Evolutionary conservation across 2,797 vertebrate genomes (phyloP), one percentile per base, ranked within the genome.

Genomic region (Atherinosoma microstoma): DNA sequence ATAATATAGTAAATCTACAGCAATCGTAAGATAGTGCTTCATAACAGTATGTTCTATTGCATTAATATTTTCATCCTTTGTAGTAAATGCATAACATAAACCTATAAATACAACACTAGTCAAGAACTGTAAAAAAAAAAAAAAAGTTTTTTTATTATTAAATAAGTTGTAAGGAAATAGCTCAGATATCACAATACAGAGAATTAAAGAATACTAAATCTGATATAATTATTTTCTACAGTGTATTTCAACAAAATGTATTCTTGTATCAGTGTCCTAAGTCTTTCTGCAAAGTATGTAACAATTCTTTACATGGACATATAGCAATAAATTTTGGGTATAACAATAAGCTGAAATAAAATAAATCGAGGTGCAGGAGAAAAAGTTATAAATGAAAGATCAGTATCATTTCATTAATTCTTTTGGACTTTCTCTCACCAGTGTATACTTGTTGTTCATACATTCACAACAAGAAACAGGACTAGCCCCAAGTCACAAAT

Each of bases 131-230:
- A 34, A 10, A 53, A 53, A 4, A 53, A 71, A 40, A 51, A 45
- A 16, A 34, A 38, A 51, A n/a, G n/a, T n/a, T n/a, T n/a, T n/a
- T 87, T 84, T 85, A 87, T 85, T 89, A 53, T 13, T 67, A 80
- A 84, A 72, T 64, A 13, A 13, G 27, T 9, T 15, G 7, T 59
- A n/a, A 3, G 12, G n/a, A 24, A 66, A 78, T 80, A 67, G 42
- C 0, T 0, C 4, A 64, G 1, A 67, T 27, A 27, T 35, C 0
- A 61, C n/a, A 63, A 64, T 62, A 70, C n/a, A 78, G 45, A 73
- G 0, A 67, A 3, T 42, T 24, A 49, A 15, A 56, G n/a, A n/a
- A 67, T 22, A 73, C 10, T 67, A 78, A 62, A 57, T n/a, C 2
- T 4, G 12, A 30, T 13, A 32, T 57, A 7, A 36, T 24, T 57